Percentiles rank a stretch among this genome's conserved stretches.
These are phyloP conservation scores for Rhyacichthys aspro DNA, from an alignment of 2,797 vertebrate genomes.

Conservation along the genomic window DNA sequence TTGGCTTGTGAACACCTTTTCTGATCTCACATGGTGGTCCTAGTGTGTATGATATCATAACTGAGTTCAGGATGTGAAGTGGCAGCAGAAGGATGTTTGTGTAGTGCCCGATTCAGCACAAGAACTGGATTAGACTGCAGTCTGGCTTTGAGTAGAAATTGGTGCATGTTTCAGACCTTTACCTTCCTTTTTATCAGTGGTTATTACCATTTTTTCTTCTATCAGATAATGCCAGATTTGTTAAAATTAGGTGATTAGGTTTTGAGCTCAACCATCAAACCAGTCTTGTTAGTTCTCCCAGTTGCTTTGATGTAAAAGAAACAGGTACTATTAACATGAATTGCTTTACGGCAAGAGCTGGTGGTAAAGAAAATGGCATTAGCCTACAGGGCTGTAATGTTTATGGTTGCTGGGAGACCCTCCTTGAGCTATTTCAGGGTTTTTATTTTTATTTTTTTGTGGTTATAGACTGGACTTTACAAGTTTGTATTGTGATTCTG, in stretches of 20 bases:
- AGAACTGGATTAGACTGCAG: slow-evolving; percentile 9
- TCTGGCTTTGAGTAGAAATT: slow-evolving; percentile 6
- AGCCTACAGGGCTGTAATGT: neutral
- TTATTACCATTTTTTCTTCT: too few species aligned
- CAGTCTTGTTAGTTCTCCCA: neutral
- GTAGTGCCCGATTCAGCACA: slow-evolving; percentile 39
- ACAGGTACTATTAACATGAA: neutral
- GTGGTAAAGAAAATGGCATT: neutral
- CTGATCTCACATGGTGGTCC: slow-evolving; percentile 3
- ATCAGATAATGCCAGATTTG: too few species aligned
- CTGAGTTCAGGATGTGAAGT: slow-evolving; percentile 44
- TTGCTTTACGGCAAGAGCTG: neutral
- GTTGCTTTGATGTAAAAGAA: neutral
- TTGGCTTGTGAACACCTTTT: slow-evolving; percentile 7
- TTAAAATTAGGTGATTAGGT: too few species aligned
- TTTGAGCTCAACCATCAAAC: too few species aligned
- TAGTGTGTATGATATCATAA: slow-evolving; percentile 25
- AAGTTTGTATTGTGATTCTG: too few species aligned
- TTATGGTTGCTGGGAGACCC: neutral
- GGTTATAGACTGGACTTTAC: too few species aligned
- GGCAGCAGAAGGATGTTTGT: slow-evolving; percentile 48
- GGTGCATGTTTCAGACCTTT: too few species aligned
- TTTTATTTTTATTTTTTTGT: too few species aligned
- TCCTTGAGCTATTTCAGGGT: neutral
- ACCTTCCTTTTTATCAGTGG: too few species aligned